phyloP scores from a whole-genome alignment of 1,140 invertebrate species.

The Parapsyche elsis region DNA sequence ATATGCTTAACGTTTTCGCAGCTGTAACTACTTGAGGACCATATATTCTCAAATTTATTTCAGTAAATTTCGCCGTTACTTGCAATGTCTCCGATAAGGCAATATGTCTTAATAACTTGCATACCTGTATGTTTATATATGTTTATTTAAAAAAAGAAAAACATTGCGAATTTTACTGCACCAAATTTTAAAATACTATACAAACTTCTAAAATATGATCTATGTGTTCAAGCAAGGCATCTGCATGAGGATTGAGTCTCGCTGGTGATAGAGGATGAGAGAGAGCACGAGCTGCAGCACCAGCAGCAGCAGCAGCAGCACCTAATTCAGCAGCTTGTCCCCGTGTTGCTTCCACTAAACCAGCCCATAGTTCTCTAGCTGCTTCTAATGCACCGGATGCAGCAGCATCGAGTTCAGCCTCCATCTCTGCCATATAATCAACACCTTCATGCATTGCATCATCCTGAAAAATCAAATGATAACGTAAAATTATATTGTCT shows the following conservation, averaged over 20 bases:
- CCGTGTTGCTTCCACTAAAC: constrained; percentile 64
- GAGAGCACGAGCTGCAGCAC: constrained; percentile 43
- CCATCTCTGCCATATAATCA: constrained; percentile 62
- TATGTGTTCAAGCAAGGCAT: constrained; percentile 69
- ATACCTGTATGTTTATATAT: constrained; percentile 76
- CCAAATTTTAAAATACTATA: background rate
- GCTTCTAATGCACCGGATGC: constrained; percentile 64
- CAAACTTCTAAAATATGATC: constrained; percentile 69
- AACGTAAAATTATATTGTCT: background rate
- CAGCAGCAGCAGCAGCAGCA: constrained; percentile 45
- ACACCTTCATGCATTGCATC: constrained; percentile 60
- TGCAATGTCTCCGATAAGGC: constrained; percentile 93
- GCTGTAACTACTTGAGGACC: constrained; percentile 95
- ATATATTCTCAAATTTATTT: constrained; percentile 93
- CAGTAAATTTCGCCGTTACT: constrained; percentile 94
- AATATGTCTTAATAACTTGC: constrained; percentile 95
- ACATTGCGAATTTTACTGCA: too few species aligned
- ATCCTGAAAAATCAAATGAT: constrained; percentile 37
- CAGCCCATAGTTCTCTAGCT: constrained; percentile 64
- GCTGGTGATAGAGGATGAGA: constrained; percentile 43
- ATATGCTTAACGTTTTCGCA: constrained; percentile 88
- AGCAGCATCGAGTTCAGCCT: constrained; percentile 64
- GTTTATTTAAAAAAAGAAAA: constrained; percentile 10
- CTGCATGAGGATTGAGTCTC: constrained; percentile 56
- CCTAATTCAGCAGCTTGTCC: constrained; percentile 65